Conservation (phyloP, 2,797 vertebrate species). For the Tapera naevia region DNA sequence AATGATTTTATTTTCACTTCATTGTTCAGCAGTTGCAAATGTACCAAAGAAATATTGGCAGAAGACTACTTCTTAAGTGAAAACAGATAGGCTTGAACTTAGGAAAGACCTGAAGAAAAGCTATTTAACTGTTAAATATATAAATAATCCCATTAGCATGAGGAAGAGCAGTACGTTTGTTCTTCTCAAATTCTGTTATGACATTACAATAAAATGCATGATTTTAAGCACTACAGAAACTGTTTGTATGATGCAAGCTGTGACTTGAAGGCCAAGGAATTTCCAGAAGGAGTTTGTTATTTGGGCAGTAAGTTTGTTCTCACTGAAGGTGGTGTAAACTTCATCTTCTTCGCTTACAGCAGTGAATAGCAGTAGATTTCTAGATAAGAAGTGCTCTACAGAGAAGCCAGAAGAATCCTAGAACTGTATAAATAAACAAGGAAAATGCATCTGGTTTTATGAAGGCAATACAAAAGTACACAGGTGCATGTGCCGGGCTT, state of each 20-base stretch:
- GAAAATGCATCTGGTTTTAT: background rate
- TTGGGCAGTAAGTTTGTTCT: background rate
- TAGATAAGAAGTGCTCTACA: background rate
- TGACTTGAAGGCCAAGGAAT: background rate
- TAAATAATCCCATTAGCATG: conserved; percentile 32
- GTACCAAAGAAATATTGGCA: conserved; percentile 64
- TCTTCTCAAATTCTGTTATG: background rate
- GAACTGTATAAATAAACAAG: background rate
- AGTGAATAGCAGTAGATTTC: background rate
- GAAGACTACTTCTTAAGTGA: conserved; percentile 61
- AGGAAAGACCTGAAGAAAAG: conserved; percentile 54
- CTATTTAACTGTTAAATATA: conserved; percentile 30
- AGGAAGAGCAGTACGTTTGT: conserved; percentile 13
- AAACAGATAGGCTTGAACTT: conserved; percentile 69
- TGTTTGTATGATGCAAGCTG: background rate
- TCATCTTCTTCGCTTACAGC: background rate
- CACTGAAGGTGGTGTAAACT: background rate
- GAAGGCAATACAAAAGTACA: background rate
- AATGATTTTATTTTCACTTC: conserved; percentile 61
- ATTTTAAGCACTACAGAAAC: conserved; percentile 18
- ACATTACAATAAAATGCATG: conserved; percentile 16
- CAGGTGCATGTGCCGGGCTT: rapidly evolving
- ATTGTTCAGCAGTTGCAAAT: conserved; percentile 69
- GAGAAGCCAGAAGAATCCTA: background rate
- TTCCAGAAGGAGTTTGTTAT: background rate